phyloP scores from a whole-genome alignment of 2,888 invertebrate species.

The Cyaniris semiargus region DNA sequence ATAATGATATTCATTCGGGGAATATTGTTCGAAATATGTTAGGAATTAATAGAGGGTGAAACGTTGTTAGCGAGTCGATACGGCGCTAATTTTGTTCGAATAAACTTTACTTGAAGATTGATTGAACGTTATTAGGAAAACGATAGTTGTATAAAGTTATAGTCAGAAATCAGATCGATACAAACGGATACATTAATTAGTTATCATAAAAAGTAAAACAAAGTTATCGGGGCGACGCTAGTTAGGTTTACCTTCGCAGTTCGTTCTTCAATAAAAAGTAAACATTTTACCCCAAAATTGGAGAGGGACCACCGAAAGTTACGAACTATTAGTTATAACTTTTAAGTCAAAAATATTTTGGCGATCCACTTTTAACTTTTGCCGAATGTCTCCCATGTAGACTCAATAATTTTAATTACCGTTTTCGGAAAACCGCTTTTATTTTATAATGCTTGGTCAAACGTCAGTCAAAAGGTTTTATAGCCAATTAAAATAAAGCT shows the following conservation, averaged over 20 bases:
- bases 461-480: conserved; percentile 32
- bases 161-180: not conserved
- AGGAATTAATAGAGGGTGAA: not conserved
- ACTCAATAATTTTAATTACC: conserved; percentile 7
- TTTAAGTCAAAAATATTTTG: conserved; percentile 20
- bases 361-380: conserved; percentile 12
- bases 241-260: not conserved
- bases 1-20: conserved; percentile 5
- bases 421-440: conserved; percentile 5
- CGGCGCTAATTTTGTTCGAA: not conserved
- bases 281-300: conserved; percentile 15
- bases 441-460: conserved; percentile 25
- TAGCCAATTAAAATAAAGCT: conserved; percentile 34
- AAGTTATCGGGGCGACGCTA: not conserved
- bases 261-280: conserved; percentile 16
- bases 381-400: not conserved
- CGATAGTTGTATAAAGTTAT: not conserved
- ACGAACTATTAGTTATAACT: conserved; percentile 28
- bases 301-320: conserved; percentile 23
- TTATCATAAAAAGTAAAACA: conserved; percentile 11
- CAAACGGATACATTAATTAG: not conserved
- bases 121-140: not conserved
- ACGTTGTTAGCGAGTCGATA: not conserved
- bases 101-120: conserved; percentile 2
- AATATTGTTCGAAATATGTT: conserved; percentile 11